Percentiles rank a stretch among this genome's conserved stretches.
Evolutionary conservation across 2,888 invertebrate species (phyloP).

Genomic region (Drosophila picticornis): DNA sequence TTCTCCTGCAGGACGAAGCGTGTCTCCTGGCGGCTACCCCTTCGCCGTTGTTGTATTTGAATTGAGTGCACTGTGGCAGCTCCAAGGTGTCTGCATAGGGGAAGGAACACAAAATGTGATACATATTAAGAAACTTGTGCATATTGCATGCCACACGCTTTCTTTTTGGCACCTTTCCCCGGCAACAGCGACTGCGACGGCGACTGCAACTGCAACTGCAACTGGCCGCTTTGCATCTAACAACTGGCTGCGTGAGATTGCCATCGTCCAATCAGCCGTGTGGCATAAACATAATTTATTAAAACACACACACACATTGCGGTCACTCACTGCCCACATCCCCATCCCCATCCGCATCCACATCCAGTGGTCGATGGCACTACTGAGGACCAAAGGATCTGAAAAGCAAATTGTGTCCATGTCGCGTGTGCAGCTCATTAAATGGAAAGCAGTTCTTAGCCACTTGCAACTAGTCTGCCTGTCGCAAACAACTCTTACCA

Average conservation of each 20-base stretch:
- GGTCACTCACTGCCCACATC: constrained; percentile 31
- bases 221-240: constrained; percentile 14
- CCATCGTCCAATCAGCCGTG: constrained; percentile 68
- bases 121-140: constrained; percentile 13
- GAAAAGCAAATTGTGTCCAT: not conserved
- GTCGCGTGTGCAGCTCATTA: not conserved
- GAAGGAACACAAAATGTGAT: not conserved
- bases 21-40: not conserved
- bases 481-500: not conserved
- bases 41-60: constrained; percentile 24
- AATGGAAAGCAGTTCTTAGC: not conserved
- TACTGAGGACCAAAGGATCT: not conserved
- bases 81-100: not conserved
- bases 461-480: not conserved
- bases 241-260: constrained; percentile 56
- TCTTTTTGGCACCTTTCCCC: constrained; percentile 35
- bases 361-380: constrained; percentile 12
- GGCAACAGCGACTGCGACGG: not conserved
- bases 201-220: constrained; percentile 1
- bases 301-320: constrained; percentile 55
- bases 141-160: constrained; percentile 65
- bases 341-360: constrained; percentile 4
- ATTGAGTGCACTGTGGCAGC: constrained; percentile 19
- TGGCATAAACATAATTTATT: constrained; percentile 54
- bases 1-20: not conserved